A percentile compares a stretch with the other conserved stretches of the same genome.
Evolutionary conservation across 2,888 invertebrate species (phyloP).

Genomic region (Uropetala carovei): DNA sequence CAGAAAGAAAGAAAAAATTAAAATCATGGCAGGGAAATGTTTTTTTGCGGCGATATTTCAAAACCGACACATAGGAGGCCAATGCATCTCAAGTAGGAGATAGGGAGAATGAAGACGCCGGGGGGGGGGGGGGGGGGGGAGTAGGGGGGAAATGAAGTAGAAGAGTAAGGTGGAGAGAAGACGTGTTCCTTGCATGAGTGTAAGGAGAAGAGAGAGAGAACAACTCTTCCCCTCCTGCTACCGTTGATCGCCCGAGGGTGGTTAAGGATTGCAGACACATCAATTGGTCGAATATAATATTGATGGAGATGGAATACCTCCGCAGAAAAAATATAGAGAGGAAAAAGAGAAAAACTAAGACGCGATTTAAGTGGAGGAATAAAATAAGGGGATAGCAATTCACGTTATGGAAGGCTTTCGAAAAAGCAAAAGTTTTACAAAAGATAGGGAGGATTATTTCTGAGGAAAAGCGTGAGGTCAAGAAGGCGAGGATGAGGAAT

Average conservation of each 20-base stretch:
- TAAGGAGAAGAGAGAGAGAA: neutral
- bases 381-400: neutral
- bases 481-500: no score
- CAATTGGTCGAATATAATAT: neutral
- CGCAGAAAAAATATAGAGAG: neutral
- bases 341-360: neutral
- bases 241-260: neutral
- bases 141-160: neutral
- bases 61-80: constrained; percentile 48
- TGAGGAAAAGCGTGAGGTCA: neutral
- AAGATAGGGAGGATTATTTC: neutral
- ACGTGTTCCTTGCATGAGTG: neutral
- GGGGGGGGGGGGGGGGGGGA: no score
- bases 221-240: neutral
- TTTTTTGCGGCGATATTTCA: constrained; percentile 52
- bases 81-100: constrained; percentile 61
- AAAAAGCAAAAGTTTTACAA: neutral
- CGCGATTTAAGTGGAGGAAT: neutral
- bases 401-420: neutral
- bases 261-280: neutral
- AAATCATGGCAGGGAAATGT: constrained; percentile 1
- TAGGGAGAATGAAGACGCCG: neutral
- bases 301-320: neutral
- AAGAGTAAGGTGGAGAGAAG: neutral
- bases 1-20: constrained; percentile 1